phyloP scores from a whole-genome alignment of 1,140 invertebrate genomes.

The Bombus superbus region DNA sequence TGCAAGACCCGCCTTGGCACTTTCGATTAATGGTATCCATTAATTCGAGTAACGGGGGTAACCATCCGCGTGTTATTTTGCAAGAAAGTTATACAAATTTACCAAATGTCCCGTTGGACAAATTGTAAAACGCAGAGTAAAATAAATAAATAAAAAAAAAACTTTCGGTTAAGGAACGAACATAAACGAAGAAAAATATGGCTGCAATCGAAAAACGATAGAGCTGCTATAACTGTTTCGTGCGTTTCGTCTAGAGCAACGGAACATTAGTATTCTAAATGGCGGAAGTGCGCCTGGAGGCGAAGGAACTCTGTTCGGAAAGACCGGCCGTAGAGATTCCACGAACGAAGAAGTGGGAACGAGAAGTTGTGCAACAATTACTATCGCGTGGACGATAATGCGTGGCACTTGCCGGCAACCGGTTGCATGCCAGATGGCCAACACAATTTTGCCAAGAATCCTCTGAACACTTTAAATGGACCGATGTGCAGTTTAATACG shows the following conservation, averaged over 20 bases:
- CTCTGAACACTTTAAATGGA: slow-evolving; percentile 7
- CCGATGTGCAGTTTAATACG: neutral
- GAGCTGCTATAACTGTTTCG: neutral
- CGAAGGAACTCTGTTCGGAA: neutral
- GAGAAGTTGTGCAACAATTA: slow-evolving; percentile 44
- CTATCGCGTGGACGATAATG: slow-evolving; percentile 39
- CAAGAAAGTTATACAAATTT: too few relatives aligned
- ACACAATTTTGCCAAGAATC: slow-evolving; percentile 63
- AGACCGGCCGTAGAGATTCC: neutral
- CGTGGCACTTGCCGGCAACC: slow-evolving; percentile 43
- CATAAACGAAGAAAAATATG: neutral
- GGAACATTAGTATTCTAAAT: neutral
- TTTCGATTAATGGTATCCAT: neutral
- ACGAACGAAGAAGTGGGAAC: slow-evolving; percentile 15
- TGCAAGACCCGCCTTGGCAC: neutral
- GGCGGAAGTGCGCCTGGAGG: slow-evolving; percentile 1
- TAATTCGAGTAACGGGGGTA: too few relatives aligned
- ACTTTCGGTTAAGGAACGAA: neutral
- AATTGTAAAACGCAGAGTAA: too few relatives aligned
- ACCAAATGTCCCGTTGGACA: too few relatives aligned
- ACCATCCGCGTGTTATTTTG: too few relatives aligned
- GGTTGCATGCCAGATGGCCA: slow-evolving; percentile 58
- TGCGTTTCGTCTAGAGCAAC: neutral
- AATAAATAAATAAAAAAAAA: neutral
- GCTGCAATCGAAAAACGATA: neutral